Conservation (phyloP, 2,797 vertebrate species). For the Amphiprion clarkii region DNA sequence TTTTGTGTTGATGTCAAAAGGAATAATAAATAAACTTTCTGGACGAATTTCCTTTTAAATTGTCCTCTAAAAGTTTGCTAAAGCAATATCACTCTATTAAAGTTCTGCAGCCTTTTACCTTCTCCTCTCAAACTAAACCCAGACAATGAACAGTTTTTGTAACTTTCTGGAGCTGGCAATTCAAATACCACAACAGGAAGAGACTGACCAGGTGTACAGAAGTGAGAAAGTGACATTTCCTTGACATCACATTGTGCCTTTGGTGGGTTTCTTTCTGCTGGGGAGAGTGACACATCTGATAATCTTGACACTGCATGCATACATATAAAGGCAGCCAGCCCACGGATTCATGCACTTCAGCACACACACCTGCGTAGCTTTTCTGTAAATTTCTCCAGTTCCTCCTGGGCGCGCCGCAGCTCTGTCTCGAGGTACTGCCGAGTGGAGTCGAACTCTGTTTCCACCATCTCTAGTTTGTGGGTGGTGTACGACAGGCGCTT, state of each 20-base stretch:
- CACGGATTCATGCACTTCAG: not conserved
- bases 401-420: constrained; percentile 93
- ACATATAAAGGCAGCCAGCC: not conserved
- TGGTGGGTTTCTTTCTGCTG: not conserved
- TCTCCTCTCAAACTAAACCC: no score
- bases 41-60: no score
- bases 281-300: not conserved
- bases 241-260: not conserved
- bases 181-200: not conserved
- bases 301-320: not conserved
- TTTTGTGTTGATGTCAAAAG: no score
- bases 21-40: no score
- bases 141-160: no score
- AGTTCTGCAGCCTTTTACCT: no score
- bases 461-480: constrained; percentile 96
- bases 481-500: constrained; percentile 95
- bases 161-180: no score
- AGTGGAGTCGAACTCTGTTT: constrained; percentile 95
- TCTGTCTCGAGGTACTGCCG: constrained; percentile 97
- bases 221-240: no score
- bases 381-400: constrained; percentile 96
- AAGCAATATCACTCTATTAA: no score
- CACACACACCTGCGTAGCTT: constrained; percentile 91
- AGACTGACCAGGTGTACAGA: not conserved
- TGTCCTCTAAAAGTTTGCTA: no score